Conservation (phyloP, 2,888 invertebrate genomes). For the Drosophila conformis region DNA sequence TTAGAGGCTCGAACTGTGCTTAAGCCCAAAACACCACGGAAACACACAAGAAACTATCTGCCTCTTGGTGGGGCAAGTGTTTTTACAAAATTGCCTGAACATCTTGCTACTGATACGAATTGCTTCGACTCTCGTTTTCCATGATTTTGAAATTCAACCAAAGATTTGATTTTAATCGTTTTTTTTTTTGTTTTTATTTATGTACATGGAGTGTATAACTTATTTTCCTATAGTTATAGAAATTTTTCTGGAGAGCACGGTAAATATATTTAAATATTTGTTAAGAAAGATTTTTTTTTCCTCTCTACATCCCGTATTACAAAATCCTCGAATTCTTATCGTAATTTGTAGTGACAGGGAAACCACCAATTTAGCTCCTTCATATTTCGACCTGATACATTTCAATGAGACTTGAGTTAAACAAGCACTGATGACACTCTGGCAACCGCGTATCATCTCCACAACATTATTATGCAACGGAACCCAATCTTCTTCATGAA, state of each 20-base stretch:
- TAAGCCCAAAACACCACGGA: conserved; percentile 14
- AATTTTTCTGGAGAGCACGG: neutral
- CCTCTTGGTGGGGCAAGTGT: neutral
- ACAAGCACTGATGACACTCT: neutral
- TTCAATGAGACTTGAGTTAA: neutral
- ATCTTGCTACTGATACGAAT: neutral
- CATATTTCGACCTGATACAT: neutral
- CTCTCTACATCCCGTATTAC: neutral
- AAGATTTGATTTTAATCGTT: neutral
- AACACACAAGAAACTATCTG: neutral
- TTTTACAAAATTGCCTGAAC: neutral
- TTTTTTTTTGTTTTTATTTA: neutral
- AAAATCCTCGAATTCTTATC: neutral
- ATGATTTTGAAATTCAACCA: neutral
- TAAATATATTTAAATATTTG: neutral
- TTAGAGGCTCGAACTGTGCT: conserved; percentile 23
- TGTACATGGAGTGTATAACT: neutral
- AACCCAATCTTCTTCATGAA: neutral
- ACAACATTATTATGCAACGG: neutral
- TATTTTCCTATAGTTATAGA: neutral
- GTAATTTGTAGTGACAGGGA: neutral
- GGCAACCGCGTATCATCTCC: neutral
- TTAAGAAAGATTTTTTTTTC: fast-evolving
- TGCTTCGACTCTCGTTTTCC: neutral
- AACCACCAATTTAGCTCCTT: neutral